A percentile compares a stretch with the other conserved stretches of the same genome.
These are phyloP conservation scores for Peucedramus taeniatus DNA, from an alignment of 2,113 vertebrate genomes.

Conservation along the genomic window DNA sequence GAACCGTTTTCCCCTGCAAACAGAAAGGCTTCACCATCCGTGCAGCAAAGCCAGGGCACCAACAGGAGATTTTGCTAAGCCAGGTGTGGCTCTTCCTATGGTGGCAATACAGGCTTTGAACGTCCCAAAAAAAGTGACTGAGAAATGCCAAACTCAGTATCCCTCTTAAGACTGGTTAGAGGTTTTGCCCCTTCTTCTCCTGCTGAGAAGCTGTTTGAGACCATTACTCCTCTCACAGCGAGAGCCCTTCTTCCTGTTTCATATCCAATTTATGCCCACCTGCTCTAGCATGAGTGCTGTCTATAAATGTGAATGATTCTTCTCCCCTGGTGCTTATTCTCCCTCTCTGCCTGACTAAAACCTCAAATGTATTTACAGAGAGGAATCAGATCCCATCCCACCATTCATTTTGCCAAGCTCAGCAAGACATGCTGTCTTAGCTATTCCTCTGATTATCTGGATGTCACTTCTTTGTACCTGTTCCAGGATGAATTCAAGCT, in stretches of 20 bases:
- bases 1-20: not conserved
- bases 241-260: not conserved
- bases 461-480: not conserved
- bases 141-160: not conserved
- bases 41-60: not conserved
- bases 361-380: not conserved
- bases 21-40: not conserved
- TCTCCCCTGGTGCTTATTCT: not conserved
- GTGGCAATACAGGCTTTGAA: not conserved
- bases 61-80: fast-evolving
- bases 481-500: not conserved
- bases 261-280: not conserved
- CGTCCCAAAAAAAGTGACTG: not conserved
- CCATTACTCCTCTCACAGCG: not conserved
- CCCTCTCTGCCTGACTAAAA: not conserved
- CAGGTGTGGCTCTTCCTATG: not conserved
- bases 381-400: not conserved
- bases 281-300: not conserved
- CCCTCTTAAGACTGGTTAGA: not conserved
- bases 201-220: not conserved
- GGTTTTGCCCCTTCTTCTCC: not conserved
- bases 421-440: not conserved
- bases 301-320: not conserved
- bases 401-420: not conserved
- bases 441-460: not conserved